Percentiles rank a stretch among this genome's conserved stretches.
phyloP scores from a whole-genome alignment of 2,113 vertebrate species.

The Mustelus asterias region DNA sequence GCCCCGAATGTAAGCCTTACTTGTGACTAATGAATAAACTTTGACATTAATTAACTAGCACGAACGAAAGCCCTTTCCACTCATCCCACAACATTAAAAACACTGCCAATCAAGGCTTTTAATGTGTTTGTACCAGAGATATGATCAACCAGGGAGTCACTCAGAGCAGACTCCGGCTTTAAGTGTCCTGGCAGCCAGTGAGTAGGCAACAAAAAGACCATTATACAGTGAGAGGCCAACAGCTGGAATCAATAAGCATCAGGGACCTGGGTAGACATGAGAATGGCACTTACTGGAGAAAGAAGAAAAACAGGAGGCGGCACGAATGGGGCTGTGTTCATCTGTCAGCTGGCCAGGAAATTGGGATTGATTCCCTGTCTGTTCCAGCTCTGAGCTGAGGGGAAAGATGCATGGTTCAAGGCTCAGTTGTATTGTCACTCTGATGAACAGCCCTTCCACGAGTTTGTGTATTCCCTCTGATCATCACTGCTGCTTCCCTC shows the following conservation, averaged over 20 bases:
- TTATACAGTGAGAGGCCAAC: conserved; percentile 1
- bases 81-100: neutral
- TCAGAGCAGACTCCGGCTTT: neutral
- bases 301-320: neutral
- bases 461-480: neutral
- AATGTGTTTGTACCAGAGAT: neutral
- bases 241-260: neutral
- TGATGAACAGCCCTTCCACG: neutral
- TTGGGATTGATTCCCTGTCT: neutral
- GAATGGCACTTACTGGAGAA: neutral
- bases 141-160: neutral
- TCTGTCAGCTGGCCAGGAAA: neutral
- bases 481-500: neutral
- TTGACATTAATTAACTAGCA: neutral
- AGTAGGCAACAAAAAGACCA: neutral
- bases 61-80: neutral
- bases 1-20: no score
- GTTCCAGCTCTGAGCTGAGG: neutral
- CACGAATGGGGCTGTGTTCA: neutral
- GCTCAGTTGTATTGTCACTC: neutral
- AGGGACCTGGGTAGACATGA: neutral
- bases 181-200: neutral
- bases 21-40: no score
- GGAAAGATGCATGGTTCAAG: neutral
- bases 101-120: neutral